A percentile compares a stretch with the other conserved stretches of the same genome.
Conservation (phyloP, 2,888 invertebrate genomes). For the Scaptomyza parva region DNA sequence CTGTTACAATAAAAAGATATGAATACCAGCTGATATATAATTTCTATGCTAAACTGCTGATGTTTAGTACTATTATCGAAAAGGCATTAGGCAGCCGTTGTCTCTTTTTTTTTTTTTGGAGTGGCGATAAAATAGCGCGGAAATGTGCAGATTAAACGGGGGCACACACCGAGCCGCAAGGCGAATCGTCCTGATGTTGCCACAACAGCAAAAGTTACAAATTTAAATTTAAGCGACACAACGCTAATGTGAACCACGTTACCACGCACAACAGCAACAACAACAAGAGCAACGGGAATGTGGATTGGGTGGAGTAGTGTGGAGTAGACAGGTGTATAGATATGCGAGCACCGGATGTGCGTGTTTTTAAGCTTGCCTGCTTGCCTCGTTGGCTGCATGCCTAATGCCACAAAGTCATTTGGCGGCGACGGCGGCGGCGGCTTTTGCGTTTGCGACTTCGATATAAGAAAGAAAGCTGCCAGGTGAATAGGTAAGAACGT, state of each 20-base stretch:
- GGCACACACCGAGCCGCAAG: conserved; percentile 10
- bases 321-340: conserved; percentile 37
- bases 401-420: conserved; percentile 80
- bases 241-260: conserved; percentile 59
- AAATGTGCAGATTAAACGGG: conserved; percentile 50
- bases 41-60: conserved; percentile 17
- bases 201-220: conserved; percentile 65
- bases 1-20: background rate
- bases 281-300: background rate
- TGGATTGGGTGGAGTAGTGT: background rate
- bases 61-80: conserved; percentile 62
- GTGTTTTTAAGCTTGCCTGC: too few species aligned
- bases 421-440: too few species aligned
- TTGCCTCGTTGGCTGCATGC: conserved; percentile 49
- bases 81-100: conserved; percentile 53
- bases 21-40: background rate
- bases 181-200: conserved; percentile 35
- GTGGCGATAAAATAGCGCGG: conserved; percentile 47
- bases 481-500: conserved; percentile 15
- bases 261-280: conserved; percentile 28
- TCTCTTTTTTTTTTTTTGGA: conserved; percentile 21
- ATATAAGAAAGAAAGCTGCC: conserved; percentile 17
- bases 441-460: conserved; percentile 65
- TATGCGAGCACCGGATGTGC: conserved; percentile 66
- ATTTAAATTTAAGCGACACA: conserved; percentile 75